Percentiles rank a stretch among this genome's conserved stretches.
These are phyloP conservation scores for Cyanistes caeruleus DNA, from an alignment of 2,113 vertebrate genomes.

Conservation along the genomic window DNA sequence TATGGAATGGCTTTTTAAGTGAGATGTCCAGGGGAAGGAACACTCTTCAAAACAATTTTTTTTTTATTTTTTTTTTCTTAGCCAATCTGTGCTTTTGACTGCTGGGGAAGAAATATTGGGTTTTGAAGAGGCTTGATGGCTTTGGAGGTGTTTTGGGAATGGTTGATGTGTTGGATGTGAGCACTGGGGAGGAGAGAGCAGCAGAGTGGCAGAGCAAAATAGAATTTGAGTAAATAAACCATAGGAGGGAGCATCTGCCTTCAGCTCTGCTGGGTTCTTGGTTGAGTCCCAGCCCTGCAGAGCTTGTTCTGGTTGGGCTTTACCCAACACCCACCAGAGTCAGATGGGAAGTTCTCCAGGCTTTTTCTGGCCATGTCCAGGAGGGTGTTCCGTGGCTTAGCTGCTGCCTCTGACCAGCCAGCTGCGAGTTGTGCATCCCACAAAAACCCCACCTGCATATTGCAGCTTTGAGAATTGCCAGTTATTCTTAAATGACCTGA, in stretches of 20 bases:
- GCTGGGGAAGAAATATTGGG: background rate
- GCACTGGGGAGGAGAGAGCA: background rate
- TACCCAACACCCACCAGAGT: background rate
- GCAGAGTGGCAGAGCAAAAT: background rate
- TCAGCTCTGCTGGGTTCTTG: background rate
- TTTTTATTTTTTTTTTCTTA: background rate
- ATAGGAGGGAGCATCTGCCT: background rate
- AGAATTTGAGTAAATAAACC: background rate
- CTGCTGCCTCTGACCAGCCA: background rate
- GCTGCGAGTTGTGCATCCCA: fast-evolving
- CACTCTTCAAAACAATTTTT: background rate
- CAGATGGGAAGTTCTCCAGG: background rate
- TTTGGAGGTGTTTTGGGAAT: background rate
- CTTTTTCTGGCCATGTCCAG: fast-evolving
- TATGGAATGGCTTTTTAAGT: background rate
- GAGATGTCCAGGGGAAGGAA: background rate
- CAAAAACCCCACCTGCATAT: fast-evolving
- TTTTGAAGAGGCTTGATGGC: background rate
- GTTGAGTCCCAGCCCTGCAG: background rate
- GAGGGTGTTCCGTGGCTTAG: background rate
- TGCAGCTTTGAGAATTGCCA: background rate
- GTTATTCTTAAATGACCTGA: background rate
- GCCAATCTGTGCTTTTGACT: background rate
- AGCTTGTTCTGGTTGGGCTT: fast-evolving
- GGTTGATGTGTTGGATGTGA: fast-evolving